Base-by-base conservation (phyloP, 2,113 vertebrate genomes). In the Talpa occidentalis region DNA sequence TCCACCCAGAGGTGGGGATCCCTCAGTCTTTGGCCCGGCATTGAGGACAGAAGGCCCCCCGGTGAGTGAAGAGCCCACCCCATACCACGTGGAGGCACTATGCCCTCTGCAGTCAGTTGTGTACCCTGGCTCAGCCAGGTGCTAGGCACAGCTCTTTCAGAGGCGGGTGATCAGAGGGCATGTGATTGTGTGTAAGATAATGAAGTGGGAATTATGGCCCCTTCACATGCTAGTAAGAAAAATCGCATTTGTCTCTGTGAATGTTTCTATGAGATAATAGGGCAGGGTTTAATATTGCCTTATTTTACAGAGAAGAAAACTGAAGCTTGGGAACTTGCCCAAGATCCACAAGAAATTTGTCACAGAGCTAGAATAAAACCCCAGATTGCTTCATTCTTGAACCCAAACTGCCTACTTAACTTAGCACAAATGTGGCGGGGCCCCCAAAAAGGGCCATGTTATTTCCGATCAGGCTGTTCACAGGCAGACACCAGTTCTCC, bases 361-460 rank as follows among this genome's bases (percentile, higher is more conserved):
- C 91, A 90, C n/a, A 80, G 37, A 92, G 32, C 44, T 87, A 42
- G 35, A 44, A 86, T 95, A 88, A 87, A 78, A 82, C 49, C 54
- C 54, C 32, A 87, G 7, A 59, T 73, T 47, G 26, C 42, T 66
- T 95, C 24, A 67, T 49, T 86, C 66, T 83, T 72, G 35, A 93
- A 7, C 35, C 40, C 47, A 52, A 15, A 28, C 76, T 90, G 10
- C 77, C 42, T 60, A 56, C 52, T 70, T 26, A 52, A 76, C 70
- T 72, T 91, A 89, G 47, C 42, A 79, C 37, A 66, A 37, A 26
- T 77, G 52, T 77, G 30, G 11, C 1, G 6, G 44, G 76, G 44
- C 40, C 22, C 74, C 72, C 28, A 49, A 40, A 62, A 91, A 93
- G 19, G 42, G 56, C 73, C 6, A 35, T 1, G 40, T 69, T 10